Base-by-base conservation (phyloP, 2,113 vertebrate species). In the Poecilia latipinna region DNA sequence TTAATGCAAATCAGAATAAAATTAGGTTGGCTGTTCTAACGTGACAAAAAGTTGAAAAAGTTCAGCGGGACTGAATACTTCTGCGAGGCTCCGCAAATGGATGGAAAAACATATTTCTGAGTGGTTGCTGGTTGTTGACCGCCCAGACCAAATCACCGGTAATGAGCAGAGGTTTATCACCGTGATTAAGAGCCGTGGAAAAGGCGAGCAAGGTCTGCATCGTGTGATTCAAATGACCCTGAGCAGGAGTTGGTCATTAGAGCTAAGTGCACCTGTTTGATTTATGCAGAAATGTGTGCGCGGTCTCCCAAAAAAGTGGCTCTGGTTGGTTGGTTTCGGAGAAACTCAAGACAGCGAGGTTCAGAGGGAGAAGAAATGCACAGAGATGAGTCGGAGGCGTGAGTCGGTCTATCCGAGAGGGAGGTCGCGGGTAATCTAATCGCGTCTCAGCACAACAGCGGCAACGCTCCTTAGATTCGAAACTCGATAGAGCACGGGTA, bases 351-450 rank as follows among this genome's bases (percentile, higher is more conserved):
- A 68, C 37, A 24, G 35, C 78, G 68, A 61, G 11, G 51, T 32
- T 65, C 72, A 28, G 68, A 78, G 77, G 74, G 75, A 51, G 61
- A 37, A 65, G 74, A 62, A 35, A 61, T 64, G 42, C 48, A 68
- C 66, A 54, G 72, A 68, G 39, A 29, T 42, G 31, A 13, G 33
- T 61, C 72, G 79, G 37, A 78, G 63, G 71, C 44, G 29, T 61
- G 75, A 84, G 76, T 85, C 82, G 72, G 22, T 77, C 79, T 68
- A 63, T 71, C 24, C 68, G 77, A 61, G 68, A 64, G 75, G 54
- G 68, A 70, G 73, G 33, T 71, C 35, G 28, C 61, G 65, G 79
- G 32, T 79, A 72, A 82, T 83, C 63, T 67, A 83, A 76, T 71
- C 65, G 22, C 68, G 62, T 69, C 37, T 65, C 35, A 33, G 70